A percentile compares a stretch with the other conserved stretches of the same genome.
These are phyloP conservation scores for Arctia plantaginis DNA, from an alignment of 2,888 invertebrate species.

Conservation along the genomic window DNA sequence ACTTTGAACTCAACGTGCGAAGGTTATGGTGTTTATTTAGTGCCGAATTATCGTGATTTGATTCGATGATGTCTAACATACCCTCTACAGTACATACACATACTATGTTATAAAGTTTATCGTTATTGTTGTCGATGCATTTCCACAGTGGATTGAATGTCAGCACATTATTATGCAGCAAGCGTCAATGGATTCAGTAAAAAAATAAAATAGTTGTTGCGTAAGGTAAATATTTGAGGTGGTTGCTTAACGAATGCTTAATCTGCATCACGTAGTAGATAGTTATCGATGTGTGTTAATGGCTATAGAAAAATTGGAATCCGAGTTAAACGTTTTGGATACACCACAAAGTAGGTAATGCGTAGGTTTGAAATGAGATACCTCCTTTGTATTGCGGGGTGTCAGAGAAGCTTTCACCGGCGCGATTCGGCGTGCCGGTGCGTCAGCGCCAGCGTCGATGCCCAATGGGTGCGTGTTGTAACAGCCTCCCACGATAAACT, in stretches of 20 bases:
- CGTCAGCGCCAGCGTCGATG: conserved; percentile 66
- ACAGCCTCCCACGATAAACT: conserved; percentile 86
- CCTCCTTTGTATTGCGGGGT: conserved; percentile 75
- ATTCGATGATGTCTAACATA: background rate
- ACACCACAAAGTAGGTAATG: conserved; percentile 63
- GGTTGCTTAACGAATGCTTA: conserved; percentile 30
- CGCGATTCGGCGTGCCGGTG: conserved; percentile 55
- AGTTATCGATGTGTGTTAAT: conserved; percentile 63
- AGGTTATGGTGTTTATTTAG: background rate
- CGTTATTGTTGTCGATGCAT: background rate
- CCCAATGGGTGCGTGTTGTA: conserved; percentile 81
- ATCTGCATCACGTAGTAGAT: conserved; percentile 50
- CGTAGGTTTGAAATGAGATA: conserved; percentile 80
- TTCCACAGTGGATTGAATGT: background rate
- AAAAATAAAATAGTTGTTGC: conserved; percentile 4
- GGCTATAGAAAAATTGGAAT: conserved; percentile 65
- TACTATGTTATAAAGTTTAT: background rate
- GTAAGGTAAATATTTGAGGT: conserved; percentile 30
- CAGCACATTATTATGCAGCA: conserved; percentile 7
- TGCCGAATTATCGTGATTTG: background rate
- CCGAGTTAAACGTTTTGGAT: conserved; percentile 53
- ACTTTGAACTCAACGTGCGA: background rate
- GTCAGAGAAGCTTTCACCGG: conserved; percentile 81
- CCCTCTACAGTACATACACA: background rate
- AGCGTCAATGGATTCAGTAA: background rate